phyloP scores from a whole-genome alignment of 2,113 vertebrate species.

The Dolichallabes microphthalmus region DNA sequence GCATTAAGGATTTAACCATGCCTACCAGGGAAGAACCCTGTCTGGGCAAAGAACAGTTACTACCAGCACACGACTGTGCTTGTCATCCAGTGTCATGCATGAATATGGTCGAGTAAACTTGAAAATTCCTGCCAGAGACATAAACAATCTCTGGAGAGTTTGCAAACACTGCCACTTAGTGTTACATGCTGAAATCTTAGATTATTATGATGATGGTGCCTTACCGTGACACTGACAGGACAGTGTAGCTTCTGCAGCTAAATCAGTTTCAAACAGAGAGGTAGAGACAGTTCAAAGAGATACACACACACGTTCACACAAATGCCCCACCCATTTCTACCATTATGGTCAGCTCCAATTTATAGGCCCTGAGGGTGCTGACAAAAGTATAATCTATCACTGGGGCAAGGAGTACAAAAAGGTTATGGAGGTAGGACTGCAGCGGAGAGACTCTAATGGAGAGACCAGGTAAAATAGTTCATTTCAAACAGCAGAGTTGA shows the following conservation, averaged over 20 bases:
- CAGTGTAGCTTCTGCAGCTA: neutral
- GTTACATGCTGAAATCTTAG: neutral
- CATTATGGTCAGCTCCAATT: constrained; percentile 65
- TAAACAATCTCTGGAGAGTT: constrained; percentile 22
- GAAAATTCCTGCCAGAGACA: neutral
- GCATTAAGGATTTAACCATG: constrained; percentile 40
- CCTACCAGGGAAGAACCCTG: constrained; percentile 19
- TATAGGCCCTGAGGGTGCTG: constrained; percentile 58
- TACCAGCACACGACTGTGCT: constrained; percentile 26
- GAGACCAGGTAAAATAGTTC: neutral
- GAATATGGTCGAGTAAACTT: constrained; percentile 19
- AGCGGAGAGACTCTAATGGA: neutral
- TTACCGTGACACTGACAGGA: neutral
- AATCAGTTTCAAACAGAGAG: neutral
- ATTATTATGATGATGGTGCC: neutral
- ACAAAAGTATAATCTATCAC: constrained; percentile 58
- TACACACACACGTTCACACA: neutral
- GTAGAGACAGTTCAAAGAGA: constrained; percentile 5
- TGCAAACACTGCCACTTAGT: constrained; percentile 26
- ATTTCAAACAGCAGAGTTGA: neutral
- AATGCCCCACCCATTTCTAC: constrained; percentile 34
- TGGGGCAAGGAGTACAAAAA: constrained; percentile 45
- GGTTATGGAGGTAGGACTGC: neutral
- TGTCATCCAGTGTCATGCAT: constrained; percentile 24
- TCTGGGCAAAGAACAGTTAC: neutral